Evolutionary conservation across 2,113 vertebrate genomes (phyloP), one percentile per base, ranked within the genome.

Genomic region (Echinops telfairi): DNA sequence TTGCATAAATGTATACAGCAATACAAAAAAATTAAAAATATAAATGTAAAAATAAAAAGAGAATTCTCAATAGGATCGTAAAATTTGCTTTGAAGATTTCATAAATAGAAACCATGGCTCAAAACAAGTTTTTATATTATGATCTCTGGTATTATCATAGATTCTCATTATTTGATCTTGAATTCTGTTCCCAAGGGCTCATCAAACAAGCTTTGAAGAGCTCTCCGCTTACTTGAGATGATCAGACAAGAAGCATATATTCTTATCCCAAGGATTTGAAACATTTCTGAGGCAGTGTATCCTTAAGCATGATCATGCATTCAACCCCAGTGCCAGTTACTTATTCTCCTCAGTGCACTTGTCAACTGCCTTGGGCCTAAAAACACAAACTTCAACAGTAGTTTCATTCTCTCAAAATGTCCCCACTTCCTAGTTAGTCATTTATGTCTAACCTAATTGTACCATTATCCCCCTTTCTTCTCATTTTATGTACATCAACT

Each of bases 41-140:
- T 60, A 82, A 84, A 64, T 17, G 27, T 47, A 38, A 86, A 64
- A 36, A 82, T 75, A 4, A 47, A 88, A 66, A 89, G 12, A 70
- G 43, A 60, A 22, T 58, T 36, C 77, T 64, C 3, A 66, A 33
- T 11, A 92, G 27, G 25, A 68, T 82, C 66, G 71, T 29, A 81
- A 83, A 81, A 57, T 83, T 80, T 76, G 16, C 20, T 58, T 91
- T 33, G 80, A 80, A 27, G 2, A 0, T 87, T 84, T 96, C n/a
- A 84, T 76, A 15, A 85, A 93, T 75, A 58, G 17, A 68, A 88
- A 78, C 20, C 19, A 33, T 14, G 36, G 76, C 3, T 62, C 20
- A 43, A 6, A 64, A 86, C 5, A 82, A 76, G 29, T 9, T 90
- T 90, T 82, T 60, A 27, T 75, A 47, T 31, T 71, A 43, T 66